Evolutionary conservation across 2,888 invertebrate genomes (phyloP).

Genomic region (Trissolcus brochymenae): DNA sequence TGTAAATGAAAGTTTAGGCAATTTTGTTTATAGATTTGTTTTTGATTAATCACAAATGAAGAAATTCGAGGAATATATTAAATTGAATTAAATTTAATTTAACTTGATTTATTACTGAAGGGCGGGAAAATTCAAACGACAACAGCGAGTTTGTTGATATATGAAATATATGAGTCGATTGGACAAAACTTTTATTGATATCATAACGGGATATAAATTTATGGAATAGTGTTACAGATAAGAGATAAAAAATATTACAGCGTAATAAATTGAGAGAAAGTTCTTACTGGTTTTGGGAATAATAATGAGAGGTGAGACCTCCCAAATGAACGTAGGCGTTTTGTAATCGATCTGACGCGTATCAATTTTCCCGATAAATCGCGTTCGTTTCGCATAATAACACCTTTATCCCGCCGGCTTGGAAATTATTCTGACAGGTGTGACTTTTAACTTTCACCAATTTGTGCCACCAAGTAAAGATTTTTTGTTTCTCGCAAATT

Average conservation of each 20-base stretch:
- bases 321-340: constrained; percentile 55
- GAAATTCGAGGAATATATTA: too few relatives aligned
- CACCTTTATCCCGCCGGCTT: constrained; percentile 51
- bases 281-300: constrained; percentile 54
- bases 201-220: constrained; percentile 46
- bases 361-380: constrained; percentile 59
- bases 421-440: constrained; percentile 52
- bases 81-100: too few relatives aligned
- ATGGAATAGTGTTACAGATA: constrained; percentile 40
- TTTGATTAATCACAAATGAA: too few relatives aligned
- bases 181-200: constrained; percentile 52
- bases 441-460: constrained; percentile 39
- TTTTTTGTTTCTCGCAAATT: too few relatives aligned
- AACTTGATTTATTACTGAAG: too few relatives aligned
- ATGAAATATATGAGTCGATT: constrained; percentile 28
- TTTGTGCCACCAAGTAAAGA: not conserved
- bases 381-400: constrained; percentile 58
- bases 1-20: too few relatives aligned
- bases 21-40: too few relatives aligned
- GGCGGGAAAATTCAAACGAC: too few relatives aligned
- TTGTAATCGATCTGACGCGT: constrained; percentile 57
- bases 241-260: constrained; percentile 45
- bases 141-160: too few relatives aligned
- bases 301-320: constrained; percentile 50
- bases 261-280: constrained; percentile 54